phyloP scores from a whole-genome alignment of 2,888 invertebrate genomes.

The Limenitis camilla region DNA sequence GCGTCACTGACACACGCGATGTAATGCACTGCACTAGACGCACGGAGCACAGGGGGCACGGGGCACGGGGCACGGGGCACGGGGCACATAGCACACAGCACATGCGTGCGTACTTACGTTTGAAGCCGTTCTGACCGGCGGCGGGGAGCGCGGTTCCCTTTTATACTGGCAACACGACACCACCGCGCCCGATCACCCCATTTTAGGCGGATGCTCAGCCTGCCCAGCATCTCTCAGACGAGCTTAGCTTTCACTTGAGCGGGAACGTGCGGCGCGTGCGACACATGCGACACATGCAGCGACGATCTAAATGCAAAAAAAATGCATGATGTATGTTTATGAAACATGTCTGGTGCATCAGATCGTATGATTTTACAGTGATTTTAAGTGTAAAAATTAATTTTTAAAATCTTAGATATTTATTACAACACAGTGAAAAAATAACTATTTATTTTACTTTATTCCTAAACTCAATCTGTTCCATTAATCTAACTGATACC shows the following conservation, averaged over 20 bases:
- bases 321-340: constrained; percentile 13
- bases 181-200: constrained; percentile 68
- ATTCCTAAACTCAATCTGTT: no score
- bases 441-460: no score
- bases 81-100: no score
- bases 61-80: no score
- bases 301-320: constrained; percentile 1
- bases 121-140: constrained; percentile 97
- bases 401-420: no score
- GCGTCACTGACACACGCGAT: constrained; percentile 45
- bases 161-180: constrained; percentile 90
- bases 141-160: constrained; percentile 80
- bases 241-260: constrained; percentile 70
- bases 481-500: no score
- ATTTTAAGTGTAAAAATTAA: no score
- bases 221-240: constrained; percentile 60
- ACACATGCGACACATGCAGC: neutral
- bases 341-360: neutral
- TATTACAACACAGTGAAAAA: no score
- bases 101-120: constrained; percentile 90
- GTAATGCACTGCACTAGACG: constrained; percentile 46
- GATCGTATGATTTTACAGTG: no score
- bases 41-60: constrained; percentile 37
- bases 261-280: constrained; percentile 25
- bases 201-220: constrained; percentile 70